phyloP scores from a whole-genome alignment of 2,888 invertebrate genomes.

The Camptogramma bilineatum region DNA sequence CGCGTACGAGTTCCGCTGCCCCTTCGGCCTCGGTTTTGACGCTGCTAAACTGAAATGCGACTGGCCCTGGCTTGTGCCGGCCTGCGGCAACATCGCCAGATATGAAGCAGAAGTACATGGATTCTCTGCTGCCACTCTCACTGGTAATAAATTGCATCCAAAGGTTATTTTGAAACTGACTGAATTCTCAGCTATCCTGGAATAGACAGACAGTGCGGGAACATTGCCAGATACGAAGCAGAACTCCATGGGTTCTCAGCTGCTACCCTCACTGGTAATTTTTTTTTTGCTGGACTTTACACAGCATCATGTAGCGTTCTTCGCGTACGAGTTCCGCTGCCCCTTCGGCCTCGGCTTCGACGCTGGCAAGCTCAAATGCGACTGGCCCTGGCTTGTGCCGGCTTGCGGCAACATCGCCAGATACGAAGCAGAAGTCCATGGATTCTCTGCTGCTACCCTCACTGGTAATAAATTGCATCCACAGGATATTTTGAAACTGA shows the following conservation, averaged over 20 bases:
- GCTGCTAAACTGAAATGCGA: constrained; percentile 89
- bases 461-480: constrained; percentile 86
- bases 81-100: constrained; percentile 84
- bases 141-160: too few species aligned
- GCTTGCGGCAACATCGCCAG: constrained; percentile 85
- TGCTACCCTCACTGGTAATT: constrained; percentile 74
- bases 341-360: constrained; percentile 93
- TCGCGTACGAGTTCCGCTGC: constrained; percentile 92
- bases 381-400: constrained; percentile 92
- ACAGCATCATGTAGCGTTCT: too few species aligned
- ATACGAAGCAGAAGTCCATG: constrained; percentile 81
- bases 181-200: too few species aligned
- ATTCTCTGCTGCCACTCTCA: constrained; percentile 72
- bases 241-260: too few species aligned
- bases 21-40: constrained; percentile 92
- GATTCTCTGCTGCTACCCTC: constrained; percentile 72
- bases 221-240: too few species aligned
- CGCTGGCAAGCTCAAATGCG: constrained; percentile 88
- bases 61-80: constrained; percentile 92
- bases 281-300: too few species aligned
- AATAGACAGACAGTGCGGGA: too few species aligned
- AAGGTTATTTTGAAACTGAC: too few species aligned
- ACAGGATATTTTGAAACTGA: too few species aligned
- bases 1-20: constrained; percentile 93
- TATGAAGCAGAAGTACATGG: constrained; percentile 82